Evolutionary conservation across 2,888 invertebrate species (phyloP).

Genomic region (Alitta virens): DNA sequence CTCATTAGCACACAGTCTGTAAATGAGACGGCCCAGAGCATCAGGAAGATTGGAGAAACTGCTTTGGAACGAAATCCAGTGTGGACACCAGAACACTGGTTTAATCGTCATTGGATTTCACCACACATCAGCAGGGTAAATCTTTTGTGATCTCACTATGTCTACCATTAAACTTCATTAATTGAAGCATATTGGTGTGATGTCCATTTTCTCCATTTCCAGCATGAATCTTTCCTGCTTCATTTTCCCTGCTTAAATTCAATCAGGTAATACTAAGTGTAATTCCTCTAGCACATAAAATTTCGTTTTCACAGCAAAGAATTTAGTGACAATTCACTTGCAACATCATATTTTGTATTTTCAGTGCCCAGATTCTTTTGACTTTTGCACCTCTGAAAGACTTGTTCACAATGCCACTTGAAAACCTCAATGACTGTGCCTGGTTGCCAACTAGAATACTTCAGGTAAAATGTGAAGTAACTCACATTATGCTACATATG

Average conservation of each 20-base stretch:
- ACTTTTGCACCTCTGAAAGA: no score
- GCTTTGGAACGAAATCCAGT: background rate
- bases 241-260: background rate
- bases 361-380: no score
- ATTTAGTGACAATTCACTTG: no score
- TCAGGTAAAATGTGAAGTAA: no score
- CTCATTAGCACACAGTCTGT: no score
- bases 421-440: no score
- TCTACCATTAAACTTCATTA: background rate
- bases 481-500: no score
- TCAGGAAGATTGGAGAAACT: background rate
- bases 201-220: background rate
- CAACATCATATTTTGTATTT: no score
- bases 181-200: background rate
- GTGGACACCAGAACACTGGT: background rate
- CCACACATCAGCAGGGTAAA: background rate
- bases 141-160: background rate
- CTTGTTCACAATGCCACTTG: no score
- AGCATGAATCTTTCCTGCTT: background rate
- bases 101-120: background rate
- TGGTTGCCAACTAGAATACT: no score
- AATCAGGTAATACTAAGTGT: background rate
- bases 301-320: no score
- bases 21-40: background rate
- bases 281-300: no score